Evolutionary conservation across 2,797 vertebrate genomes (phyloP).

Genomic region (Miichthys miiuy): DNA sequence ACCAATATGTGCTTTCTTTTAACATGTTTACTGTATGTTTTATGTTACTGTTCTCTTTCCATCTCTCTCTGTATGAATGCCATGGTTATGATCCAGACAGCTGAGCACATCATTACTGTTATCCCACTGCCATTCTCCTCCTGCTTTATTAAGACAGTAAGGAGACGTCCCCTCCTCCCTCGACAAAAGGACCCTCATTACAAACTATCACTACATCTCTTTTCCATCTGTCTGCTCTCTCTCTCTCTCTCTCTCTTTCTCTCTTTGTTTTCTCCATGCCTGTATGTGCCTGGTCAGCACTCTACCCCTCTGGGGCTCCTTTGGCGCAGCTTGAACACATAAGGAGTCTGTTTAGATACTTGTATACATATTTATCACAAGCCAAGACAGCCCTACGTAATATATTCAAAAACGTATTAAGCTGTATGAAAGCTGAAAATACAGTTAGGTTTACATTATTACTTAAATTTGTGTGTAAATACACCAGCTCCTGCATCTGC

Average conservation of each 20-base stretch:
- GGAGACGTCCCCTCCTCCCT: constrained; percentile 54
- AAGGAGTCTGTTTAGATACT: constrained; percentile 60
- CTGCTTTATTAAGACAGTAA: constrained; percentile 67
- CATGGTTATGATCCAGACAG: constrained; percentile 53
- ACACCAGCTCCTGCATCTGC: constrained; percentile 48
- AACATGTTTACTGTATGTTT: constrained; percentile 12
- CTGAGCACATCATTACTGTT: constrained; percentile 68
- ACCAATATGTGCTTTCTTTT: not conserved
- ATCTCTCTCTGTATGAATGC: constrained; percentile 46
- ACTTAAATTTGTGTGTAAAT: constrained; percentile 28
- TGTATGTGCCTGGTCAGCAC: constrained; percentile 75
- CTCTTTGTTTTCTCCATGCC: constrained; percentile 39
- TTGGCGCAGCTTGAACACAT: constrained; percentile 59
- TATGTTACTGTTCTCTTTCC: not conserved
- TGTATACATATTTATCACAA: constrained; percentile 62
- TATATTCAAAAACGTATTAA: constrained; percentile 19
- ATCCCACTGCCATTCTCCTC: constrained; percentile 52
- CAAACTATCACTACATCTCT: constrained; percentile 58
- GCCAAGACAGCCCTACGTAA: constrained; percentile 21
- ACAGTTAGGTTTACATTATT: not conserved
- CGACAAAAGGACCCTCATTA: constrained; percentile 69
- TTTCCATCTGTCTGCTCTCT: constrained; percentile 46
- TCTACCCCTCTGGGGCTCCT: constrained; percentile 53
- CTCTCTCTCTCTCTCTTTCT: not conserved
- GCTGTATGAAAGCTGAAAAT: not conserved